phyloP scores from a whole-genome alignment of 2,113 vertebrate species.

The Sinocyclocheilus anophthalmus region DNA sequence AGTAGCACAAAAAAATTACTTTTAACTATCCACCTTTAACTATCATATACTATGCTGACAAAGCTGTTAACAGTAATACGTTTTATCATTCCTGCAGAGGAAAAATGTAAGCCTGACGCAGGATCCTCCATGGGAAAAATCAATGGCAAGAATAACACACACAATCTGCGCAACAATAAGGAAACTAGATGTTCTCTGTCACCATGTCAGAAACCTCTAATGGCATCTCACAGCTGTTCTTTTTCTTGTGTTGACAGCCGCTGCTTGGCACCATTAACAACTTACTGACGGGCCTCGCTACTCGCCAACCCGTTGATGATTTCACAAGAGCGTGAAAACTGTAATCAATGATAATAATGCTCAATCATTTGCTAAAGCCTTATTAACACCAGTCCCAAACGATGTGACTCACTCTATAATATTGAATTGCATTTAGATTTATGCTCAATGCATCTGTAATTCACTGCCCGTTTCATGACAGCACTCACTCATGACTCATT shows the following conservation, averaged over 20 bases:
- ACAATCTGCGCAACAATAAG: constrained; percentile 19
- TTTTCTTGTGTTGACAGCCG: constrained; percentile 18
- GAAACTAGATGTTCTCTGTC: constrained; percentile 29
- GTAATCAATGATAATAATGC: constrained; percentile 47
- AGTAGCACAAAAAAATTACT: neutral
- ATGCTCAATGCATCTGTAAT: constrained; percentile 35
- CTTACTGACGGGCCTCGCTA: constrained; percentile 11
- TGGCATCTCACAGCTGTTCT: constrained; percentile 19
- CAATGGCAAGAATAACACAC: constrained; percentile 10
- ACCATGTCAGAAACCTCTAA: constrained; percentile 31
- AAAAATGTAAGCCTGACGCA: neutral
- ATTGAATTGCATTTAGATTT: constrained; percentile 28
- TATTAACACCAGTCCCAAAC: constrained; percentile 29
- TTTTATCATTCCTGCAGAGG: neutral
- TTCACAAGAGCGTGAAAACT: constrained; percentile 20
- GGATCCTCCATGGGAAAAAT: neutral
- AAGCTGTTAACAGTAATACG: neutral
- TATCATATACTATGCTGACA: neutral
- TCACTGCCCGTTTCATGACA: neutral
- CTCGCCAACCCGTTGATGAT: constrained; percentile 11
- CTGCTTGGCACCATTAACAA: constrained; percentile 14
- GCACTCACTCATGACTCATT: neutral
- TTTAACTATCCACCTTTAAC: neutral
- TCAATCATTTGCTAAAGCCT: constrained; percentile 46
- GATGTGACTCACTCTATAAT: constrained; percentile 34